Evolutionary conservation across 1,140 invertebrate species (phyloP).

Genomic region (Trachymyrmex septentrionalis): DNA sequence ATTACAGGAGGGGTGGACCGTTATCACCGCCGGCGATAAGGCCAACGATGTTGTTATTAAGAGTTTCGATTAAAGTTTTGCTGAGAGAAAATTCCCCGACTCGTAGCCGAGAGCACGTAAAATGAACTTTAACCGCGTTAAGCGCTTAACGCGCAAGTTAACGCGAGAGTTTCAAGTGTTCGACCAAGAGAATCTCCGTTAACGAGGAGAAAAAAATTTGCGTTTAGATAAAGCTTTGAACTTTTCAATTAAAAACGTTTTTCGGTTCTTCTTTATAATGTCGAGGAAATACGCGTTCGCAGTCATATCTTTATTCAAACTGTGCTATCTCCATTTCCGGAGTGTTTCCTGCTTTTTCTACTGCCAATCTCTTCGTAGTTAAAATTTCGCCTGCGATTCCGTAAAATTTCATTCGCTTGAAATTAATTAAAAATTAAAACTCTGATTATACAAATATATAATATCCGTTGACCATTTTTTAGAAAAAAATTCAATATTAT

Average conservation of each 20-base stretch:
- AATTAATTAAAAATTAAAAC: neutral
- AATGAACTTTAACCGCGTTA: conserved; percentile 52
- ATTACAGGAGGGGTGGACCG: neutral
- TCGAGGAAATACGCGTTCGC: neutral
- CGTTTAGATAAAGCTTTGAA: neutral
- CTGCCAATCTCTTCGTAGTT: too few relatives aligned
- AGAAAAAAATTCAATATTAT: neutral
- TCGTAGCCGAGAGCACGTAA: neutral
- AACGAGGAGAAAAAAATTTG: conserved; percentile 7
- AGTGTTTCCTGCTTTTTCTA: neutral
- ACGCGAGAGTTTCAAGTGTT: conserved; percentile 18
- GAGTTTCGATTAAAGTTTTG: conserved; percentile 55
- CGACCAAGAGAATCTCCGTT: neutral
- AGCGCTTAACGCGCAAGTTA: conserved; percentile 28
- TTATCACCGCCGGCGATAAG: conserved; percentile 19
- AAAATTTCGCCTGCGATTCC: neutral
- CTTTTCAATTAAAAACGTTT: conserved; percentile 9
- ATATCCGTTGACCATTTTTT: neutral
- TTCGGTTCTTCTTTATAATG: neutral
- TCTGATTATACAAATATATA: neutral
- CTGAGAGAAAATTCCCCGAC: conserved; percentile 22
- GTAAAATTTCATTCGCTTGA: neutral
- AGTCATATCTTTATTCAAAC: neutral
- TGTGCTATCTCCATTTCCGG: neutral
- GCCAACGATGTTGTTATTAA: conserved; percentile 50